These are phyloP conservation scores for Athripsodes cinereus DNA, from an alignment of 2,888 invertebrate genomes.

Conservation along the genomic window DNA sequence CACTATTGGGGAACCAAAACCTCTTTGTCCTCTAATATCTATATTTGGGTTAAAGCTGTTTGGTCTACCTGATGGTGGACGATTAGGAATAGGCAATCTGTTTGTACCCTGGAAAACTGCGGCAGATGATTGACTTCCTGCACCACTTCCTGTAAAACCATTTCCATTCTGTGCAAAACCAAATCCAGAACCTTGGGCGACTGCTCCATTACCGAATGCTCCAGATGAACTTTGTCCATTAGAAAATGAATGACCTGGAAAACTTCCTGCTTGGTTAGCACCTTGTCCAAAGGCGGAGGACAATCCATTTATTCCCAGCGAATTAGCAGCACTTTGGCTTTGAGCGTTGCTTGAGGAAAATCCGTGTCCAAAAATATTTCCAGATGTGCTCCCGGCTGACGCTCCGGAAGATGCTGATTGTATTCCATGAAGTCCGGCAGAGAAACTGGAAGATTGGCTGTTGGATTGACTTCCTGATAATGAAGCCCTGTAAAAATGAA, in stretches of 20 bases:
- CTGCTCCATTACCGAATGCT: slow-evolving; percentile 23
- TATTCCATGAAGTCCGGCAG: slow-evolving; percentile 29
- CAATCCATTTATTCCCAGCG: slow-evolving; percentile 28
- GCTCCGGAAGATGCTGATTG: slow-evolving; percentile 32
- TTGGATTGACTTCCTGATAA: slow-evolving; percentile 44
- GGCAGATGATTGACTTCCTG: slow-evolving; percentile 16
- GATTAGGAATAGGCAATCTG: neutral
- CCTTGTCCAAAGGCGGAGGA: slow-evolving; percentile 24
- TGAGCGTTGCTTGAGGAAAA: slow-evolving; percentile 21
- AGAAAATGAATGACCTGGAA: slow-evolving; percentile 31
- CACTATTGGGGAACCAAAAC: slow-evolving; percentile 10
- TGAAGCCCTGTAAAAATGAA: slow-evolving; percentile 17
- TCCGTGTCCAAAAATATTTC: slow-evolving; percentile 23
- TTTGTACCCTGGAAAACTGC: neutral
- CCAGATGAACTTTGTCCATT: slow-evolving; percentile 19
- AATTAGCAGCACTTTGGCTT: slow-evolving; percentile 27
- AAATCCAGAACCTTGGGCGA: slow-evolving; percentile 16
- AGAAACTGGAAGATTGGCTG: slow-evolving; percentile 45
- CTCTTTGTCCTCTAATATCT: slow-evolving; percentile 6
- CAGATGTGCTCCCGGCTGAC: slow-evolving; percentile 35
- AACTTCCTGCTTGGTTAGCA: slow-evolving; percentile 32
- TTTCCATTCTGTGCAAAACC: slow-evolving; percentile 15
- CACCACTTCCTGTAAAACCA: slow-evolving; percentile 15
- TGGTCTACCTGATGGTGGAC: neutral
- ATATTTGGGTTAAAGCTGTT: slow-evolving; percentile 1